Conservation (phyloP, 2,113 vertebrate genomes). For the Genyomyrus donnyi region DNA sequence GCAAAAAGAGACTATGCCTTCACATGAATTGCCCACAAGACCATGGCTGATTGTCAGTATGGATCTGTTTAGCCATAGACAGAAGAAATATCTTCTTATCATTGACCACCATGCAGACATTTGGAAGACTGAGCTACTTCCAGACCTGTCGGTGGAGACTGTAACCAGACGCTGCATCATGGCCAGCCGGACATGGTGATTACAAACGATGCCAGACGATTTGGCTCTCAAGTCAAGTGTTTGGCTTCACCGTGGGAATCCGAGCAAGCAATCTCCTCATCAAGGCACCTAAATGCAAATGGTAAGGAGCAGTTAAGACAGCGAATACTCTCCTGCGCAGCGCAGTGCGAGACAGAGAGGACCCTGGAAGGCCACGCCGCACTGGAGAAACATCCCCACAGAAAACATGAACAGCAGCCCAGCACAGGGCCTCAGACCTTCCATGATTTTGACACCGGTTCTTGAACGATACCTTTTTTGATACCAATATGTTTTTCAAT, state of each 20-base stretch:
- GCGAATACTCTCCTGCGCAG: not conserved
- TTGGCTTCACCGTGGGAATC: not conserved
- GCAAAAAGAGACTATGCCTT: no score
- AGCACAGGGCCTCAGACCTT: not conserved
- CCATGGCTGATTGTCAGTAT: no score
- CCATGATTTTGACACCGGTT: no score
- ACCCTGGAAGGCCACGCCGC: not conserved
- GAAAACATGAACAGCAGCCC: not conserved
- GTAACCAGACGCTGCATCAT: not conserved
- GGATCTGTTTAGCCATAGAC: no score
- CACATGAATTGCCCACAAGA: no score
- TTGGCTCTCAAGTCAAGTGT: not conserved
- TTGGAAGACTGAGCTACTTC: no score
- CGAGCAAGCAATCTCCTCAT: not conserved
- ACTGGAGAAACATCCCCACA: not conserved
- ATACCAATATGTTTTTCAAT: no score
- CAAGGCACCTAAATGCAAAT: slow-evolving; percentile 19
- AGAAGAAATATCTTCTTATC: no score
- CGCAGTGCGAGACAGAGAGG: slow-evolving; percentile 11
- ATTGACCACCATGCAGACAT: no score
- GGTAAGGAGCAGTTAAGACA: not conserved
- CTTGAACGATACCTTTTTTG: no score
- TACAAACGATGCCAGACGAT: not conserved
- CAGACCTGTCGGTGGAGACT: no score
- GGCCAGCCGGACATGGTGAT: slow-evolving; percentile 17